These are phyloP conservation scores for Chelonus formosanus DNA, from an alignment of 2,888 invertebrate genomes.

Conservation along the genomic window DNA sequence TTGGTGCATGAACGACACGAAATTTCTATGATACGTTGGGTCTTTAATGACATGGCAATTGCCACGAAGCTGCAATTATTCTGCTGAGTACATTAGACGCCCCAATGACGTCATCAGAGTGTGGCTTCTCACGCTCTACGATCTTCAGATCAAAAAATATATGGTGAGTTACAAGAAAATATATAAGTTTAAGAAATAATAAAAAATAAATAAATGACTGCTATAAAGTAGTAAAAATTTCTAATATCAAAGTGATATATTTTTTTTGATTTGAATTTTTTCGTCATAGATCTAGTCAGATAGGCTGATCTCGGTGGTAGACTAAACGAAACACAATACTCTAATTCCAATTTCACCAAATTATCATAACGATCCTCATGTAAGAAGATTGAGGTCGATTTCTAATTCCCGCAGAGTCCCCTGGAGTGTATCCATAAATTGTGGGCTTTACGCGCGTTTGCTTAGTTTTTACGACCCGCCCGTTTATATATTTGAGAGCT, in stretches of 20 bases:
- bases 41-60: slow-evolving; percentile 62
- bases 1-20: slow-evolving; percentile 61
- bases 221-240: no score
- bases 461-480: slow-evolving; percentile 53
- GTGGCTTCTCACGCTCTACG: slow-evolving; percentile 61
- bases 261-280: no score
- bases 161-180: no score
- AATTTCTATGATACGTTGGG: slow-evolving; percentile 57
- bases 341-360: slow-evolving; percentile 53
- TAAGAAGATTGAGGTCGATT: slow-evolving; percentile 54
- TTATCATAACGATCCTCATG: slow-evolving; percentile 50
- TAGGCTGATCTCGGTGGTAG: no score
- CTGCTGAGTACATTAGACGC: slow-evolving; percentile 56
- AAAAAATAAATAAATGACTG: no score
- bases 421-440: slow-evolving; percentile 54
- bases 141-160: slow-evolving; percentile 41
- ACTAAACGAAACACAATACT: slow-evolving; percentile 40
- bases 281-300: no score
- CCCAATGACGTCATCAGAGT: slow-evolving; percentile 55
- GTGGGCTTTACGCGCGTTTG: slow-evolving; percentile 51
- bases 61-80: slow-evolving; percentile 63
- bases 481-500: slow-evolving; percentile 28
- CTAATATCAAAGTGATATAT: no score
- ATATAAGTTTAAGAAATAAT: no score
- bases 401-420: slow-evolving; percentile 53